Conservation (phyloP, 1,140 invertebrate genomes). For the Palaemon carinicauda region DNA sequence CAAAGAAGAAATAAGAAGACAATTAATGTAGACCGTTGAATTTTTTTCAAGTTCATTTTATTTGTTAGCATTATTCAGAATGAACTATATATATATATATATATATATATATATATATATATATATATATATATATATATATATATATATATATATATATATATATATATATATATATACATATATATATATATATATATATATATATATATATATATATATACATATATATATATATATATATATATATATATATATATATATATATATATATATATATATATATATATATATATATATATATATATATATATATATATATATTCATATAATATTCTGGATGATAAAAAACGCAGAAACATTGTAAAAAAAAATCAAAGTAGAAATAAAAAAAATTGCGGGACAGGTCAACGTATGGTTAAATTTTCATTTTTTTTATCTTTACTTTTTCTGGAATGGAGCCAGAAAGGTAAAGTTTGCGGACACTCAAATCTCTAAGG, state of each 20-base stretch:
- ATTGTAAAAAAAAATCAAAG: not conserved
- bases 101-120: slow-evolving; percentile 19
- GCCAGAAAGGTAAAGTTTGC: too few species aligned
- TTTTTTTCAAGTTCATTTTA: not conserved
- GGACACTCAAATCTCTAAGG: too few species aligned
- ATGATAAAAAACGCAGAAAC: not conserved
- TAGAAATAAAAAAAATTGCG: not conserved
- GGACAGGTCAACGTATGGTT: too few species aligned
- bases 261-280: slow-evolving; percentile 19
- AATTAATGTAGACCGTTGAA: too few species aligned
- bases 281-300: slow-evolving; percentile 19
- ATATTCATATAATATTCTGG: not conserved
- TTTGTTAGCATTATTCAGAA: not conserved
- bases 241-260: slow-evolving; percentile 19
- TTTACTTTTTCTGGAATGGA: too few species aligned
- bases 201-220: slow-evolving; percentile 19
- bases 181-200: slow-evolving; percentile 19
- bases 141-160: slow-evolving; percentile 19
- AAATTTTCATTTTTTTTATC: too few species aligned
- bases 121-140: slow-evolving; percentile 19
- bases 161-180: slow-evolving; percentile 13
- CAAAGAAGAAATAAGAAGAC: too few species aligned
- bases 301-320: slow-evolving; percentile 19
- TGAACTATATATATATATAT: too few species aligned
- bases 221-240: slow-evolving; percentile 16